Conservation (phyloP, 2,888 invertebrate species). For the Trisateles emortualis region DNA sequence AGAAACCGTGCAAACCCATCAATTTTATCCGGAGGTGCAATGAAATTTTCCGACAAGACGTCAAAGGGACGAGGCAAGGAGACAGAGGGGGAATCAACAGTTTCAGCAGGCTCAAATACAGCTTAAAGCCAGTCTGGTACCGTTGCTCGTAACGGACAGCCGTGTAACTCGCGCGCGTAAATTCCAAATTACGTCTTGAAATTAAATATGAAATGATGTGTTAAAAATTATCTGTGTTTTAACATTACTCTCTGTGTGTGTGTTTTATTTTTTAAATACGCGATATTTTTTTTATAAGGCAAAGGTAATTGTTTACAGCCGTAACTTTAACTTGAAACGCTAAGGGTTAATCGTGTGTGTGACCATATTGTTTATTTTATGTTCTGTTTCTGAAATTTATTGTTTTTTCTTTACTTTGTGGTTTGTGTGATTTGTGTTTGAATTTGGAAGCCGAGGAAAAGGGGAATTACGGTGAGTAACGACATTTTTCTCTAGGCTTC, state of each 20-base stretch:
- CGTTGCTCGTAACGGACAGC: slow-evolving; percentile 28
- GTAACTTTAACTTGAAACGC: slow-evolving; percentile 17
- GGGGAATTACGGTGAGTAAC: slow-evolving; percentile 27
- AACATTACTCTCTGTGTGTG: slow-evolving; percentile 16
- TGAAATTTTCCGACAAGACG: slow-evolving; percentile 59
- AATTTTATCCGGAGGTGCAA: slow-evolving; percentile 47
- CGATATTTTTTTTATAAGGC: slow-evolving; percentile 6
- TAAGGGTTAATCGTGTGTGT: slow-evolving; percentile 36
- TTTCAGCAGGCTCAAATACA: slow-evolving; percentile 51
- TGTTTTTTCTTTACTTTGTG: slow-evolving; percentile 25
- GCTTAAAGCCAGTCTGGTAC: slow-evolving; percentile 44
- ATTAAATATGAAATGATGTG: slow-evolving; percentile 35
- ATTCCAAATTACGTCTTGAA: slow-evolving; percentile 36
- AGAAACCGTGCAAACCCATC: slow-evolving; percentile 29
- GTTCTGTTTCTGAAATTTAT: slow-evolving; percentile 22
- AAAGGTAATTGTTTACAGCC: slow-evolving; percentile 16
- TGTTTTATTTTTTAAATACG: slow-evolving; percentile 12
- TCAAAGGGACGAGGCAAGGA: slow-evolving; percentile 28
- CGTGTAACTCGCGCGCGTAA: slow-evolving; percentile 12
- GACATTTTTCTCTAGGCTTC: no score
- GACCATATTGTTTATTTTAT: slow-evolving; percentile 32
- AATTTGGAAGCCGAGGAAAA: slow-evolving; percentile 18
- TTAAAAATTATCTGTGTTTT: slow-evolving; percentile 23
- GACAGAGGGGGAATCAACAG: slow-evolving; percentile 47
- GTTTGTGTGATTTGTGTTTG: slow-evolving; percentile 5